phyloP scores from a whole-genome alignment of 2,113 vertebrate species.

The Cyanocitta stelleri region DNA sequence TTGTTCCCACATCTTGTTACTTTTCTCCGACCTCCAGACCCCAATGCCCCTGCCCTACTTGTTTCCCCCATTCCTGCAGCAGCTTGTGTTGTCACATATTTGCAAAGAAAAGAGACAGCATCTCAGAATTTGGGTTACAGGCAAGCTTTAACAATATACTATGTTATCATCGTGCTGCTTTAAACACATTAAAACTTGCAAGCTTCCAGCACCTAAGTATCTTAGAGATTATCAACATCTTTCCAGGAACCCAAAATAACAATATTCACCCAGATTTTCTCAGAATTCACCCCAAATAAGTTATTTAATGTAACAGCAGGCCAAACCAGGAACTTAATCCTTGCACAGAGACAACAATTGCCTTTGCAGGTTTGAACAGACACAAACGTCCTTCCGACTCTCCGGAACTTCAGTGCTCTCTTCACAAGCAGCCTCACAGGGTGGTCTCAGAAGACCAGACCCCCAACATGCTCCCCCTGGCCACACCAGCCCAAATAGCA shows the following conservation, averaged over 20 bases:
- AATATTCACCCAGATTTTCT: background rate
- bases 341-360: background rate
- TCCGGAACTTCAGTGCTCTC: background rate
- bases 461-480: fast-evolving
- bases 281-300: background rate
- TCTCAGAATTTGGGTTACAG: background rate
- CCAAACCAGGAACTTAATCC: background rate
- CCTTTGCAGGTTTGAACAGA: background rate
- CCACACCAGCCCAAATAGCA: background rate
- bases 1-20: background rate
- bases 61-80: background rate
- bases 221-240: background rate
- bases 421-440: background rate
- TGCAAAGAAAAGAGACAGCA: background rate
- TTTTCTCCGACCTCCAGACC: background rate
- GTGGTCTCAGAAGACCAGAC: background rate
- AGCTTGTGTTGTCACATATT: background rate
- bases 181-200: background rate
- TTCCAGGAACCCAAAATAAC: background rate
- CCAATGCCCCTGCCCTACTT: background rate
- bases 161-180: background rate
- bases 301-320: background rate
- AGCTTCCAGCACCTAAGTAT: background rate
- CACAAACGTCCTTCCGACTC: background rate
- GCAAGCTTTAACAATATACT: background rate